phyloP scores from a whole-genome alignment of 2,113 vertebrate species.

The Anhinga anhinga region DNA sequence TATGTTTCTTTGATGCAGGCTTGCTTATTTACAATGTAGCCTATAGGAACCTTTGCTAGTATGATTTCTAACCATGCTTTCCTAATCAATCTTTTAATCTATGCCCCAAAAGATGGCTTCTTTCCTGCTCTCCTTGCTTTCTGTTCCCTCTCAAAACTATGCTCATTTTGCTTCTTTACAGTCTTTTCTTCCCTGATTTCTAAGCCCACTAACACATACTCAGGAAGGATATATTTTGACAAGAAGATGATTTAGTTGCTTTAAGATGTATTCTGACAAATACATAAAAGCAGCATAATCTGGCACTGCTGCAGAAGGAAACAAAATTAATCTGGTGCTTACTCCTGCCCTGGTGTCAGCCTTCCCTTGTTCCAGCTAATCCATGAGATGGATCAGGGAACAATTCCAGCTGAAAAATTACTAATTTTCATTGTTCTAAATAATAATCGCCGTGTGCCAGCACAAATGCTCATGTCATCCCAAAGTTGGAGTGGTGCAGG shows the following conservation, averaged over 20 bases:
- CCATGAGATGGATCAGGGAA: not conserved
- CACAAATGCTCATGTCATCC: not conserved
- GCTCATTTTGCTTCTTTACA: not conserved
- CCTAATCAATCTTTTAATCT: not conserved
- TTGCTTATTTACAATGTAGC: not conserved
- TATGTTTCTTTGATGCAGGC: not conserved
- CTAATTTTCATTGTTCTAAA: not conserved
- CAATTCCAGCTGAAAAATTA: not conserved
- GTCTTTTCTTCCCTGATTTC: not conserved
- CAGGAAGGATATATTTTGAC: not conserved
- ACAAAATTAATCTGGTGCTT: not conserved
- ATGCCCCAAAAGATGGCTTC: not conserved
- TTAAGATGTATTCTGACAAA: not conserved
- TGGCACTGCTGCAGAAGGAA: not conserved
- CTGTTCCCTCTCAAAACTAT: not conserved
- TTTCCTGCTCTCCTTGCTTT: not conserved
- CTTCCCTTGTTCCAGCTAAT: not conserved
- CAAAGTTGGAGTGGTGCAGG: not conserved
- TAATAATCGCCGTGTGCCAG: not conserved
- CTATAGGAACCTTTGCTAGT: not conserved
- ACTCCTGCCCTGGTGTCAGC: not conserved
- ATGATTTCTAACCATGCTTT: not conserved
- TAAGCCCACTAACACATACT: not conserved
- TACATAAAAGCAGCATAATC: not conserved
- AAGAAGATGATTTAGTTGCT: not conserved